These are phyloP conservation scores for Mayetiola destructor DNA, from an alignment of 2,888 invertebrate species.

Conservation along the genomic window DNA sequence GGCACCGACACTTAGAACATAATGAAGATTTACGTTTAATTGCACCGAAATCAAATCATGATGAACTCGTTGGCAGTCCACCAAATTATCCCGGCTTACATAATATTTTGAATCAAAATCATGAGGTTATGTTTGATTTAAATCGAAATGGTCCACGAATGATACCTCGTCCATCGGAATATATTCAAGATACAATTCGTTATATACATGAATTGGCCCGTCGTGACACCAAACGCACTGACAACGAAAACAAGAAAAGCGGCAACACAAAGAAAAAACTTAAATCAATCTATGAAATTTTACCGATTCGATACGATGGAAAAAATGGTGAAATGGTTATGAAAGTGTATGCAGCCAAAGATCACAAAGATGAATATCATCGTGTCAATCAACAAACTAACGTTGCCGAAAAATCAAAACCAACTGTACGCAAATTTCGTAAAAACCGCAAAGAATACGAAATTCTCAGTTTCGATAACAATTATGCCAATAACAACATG, in stretches of 20 bases:
- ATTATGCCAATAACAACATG: too few species aligned
- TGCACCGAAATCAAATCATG: background rate
- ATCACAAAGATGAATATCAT: background rate
- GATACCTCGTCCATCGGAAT: background rate
- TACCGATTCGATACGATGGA: background rate
- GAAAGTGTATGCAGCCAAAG: background rate
- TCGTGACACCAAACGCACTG: too few species aligned
- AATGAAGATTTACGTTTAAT: slow-evolving; percentile 22
- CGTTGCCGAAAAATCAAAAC: background rate
- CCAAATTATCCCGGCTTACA: background rate
- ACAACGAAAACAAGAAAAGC: background rate
- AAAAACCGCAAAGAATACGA: background rate
- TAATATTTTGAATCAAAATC: background rate
- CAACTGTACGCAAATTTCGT: background rate
- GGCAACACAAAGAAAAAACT: background rate
- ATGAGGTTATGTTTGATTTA: background rate
- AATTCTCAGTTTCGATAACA: background rate
- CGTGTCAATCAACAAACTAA: background rate
- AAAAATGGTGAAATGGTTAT: background rate
- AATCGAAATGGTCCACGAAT: background rate
- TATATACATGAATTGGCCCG: background rate
- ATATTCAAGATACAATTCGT: background rate
- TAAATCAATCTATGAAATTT: background rate
- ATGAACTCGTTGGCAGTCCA: background rate
- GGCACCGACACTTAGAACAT: slow-evolving; percentile 27